Base-by-base conservation (phyloP, 2,888 invertebrate genomes). In the Drosophila prolongata region DNA sequence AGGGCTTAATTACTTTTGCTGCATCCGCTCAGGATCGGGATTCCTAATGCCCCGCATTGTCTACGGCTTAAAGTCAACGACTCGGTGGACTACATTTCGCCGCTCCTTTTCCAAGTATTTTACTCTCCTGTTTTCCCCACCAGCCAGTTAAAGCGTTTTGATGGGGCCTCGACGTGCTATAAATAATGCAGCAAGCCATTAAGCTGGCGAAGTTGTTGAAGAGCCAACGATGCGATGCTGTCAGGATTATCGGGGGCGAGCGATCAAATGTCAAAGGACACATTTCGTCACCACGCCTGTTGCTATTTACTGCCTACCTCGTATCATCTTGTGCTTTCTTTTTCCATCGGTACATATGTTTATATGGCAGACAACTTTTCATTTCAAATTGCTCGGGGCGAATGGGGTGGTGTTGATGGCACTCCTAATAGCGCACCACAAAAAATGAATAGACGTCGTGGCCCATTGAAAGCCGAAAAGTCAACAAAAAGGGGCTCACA, bases 251-350 rank as follows among this genome's bases (percentile, higher is more conserved):
- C 77, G 58, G 42, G 46, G 67, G 38, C 61, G 38, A 56, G 65
- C 75, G 83, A 84, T 87, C 86, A 89, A 87, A 89, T 87, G 86
- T 87, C 86, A 87, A 87, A 89, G 86, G 87, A 89, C 85, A 79
- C 85, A 89, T 87, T 86, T 89, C 80, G 72, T 80, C 88, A 78
- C 59, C 66, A 60, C 30, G 69, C 72, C 66, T 83, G 86, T 82
- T 86, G 87, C 87, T 88, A 82, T 83, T 83, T 87, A 83, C 82
- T 76, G 86, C 87, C 82, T 77, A 87, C 68, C 55, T 71, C 72
- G 80, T 70, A 78, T 80, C 75, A 74, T 72, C 66, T 76, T 61
- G 64, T 64, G 43, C 52, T 43, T 66, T 68, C 54, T 40, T 46
- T 59, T 67, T 62, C 49, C 49, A 54, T 49, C 47, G 42, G 42